These are phyloP conservation scores for Drosophila hamatofila DNA, from an alignment of 2,888 invertebrate genomes.

Conservation along the genomic window DNA sequence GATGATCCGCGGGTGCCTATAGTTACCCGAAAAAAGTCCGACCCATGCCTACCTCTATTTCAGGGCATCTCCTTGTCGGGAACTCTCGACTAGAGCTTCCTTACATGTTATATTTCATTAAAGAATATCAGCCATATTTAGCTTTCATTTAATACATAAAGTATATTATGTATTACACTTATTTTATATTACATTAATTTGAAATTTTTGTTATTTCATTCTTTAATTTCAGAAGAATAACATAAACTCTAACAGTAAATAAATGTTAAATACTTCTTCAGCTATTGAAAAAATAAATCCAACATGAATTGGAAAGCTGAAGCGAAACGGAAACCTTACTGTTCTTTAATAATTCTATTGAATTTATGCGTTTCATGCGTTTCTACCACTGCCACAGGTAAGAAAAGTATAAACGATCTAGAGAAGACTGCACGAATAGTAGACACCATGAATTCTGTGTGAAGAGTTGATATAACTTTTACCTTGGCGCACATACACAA, in stretches of 20 bases:
- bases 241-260: background rate
- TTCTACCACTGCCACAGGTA: slow-evolving; percentile 35
- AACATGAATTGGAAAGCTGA: slow-evolving; percentile 30
- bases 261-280: background rate
- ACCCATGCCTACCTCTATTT: too few relatives aligned
- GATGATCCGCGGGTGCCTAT: too few relatives aligned
- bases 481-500: background rate
- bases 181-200: background rate
- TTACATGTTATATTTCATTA: background rate
- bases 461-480: background rate
- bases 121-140: background rate
- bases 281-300: background rate
- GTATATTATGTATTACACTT: background rate
- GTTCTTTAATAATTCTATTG: slow-evolving; percentile 11
- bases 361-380: slow-evolving; percentile 3
- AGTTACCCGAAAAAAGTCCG: too few relatives aligned
- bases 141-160: background rate
- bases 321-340: slow-evolving; percentile 2
- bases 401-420: background rate
- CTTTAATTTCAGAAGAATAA: slow-evolving; percentile 17
- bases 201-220: background rate
- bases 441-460: background rate
- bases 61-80: too few relatives aligned
- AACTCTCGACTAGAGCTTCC: too few relatives aligned
- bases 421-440: background rate